Evolutionary conservation across 2,797 vertebrate genomes (phyloP).

Genomic region (Distichodus sexfasciatus): DNA sequence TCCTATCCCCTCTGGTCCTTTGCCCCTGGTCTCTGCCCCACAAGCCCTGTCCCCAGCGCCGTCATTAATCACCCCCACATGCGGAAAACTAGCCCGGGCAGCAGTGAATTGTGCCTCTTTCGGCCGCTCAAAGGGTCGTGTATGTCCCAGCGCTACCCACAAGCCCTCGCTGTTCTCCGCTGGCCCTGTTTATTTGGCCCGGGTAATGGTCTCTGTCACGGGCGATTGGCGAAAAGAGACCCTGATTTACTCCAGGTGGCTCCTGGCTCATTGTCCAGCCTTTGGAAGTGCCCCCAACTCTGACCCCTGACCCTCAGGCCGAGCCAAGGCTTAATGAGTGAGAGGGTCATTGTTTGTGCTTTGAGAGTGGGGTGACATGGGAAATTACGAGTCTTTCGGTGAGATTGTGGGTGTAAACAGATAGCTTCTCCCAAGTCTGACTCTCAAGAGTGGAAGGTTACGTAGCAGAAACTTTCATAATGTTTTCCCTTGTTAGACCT

Average conservation of each 20-base stretch:
- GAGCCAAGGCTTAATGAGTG: slow-evolving; percentile 60
- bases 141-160: slow-evolving; percentile 59
- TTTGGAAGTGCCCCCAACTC: slow-evolving; percentile 65
- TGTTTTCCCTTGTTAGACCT: too few species aligned
- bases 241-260: slow-evolving; percentile 79
- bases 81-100: slow-evolving; percentile 47
- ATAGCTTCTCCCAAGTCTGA: slow-evolving; percentile 42
- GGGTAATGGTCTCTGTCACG: slow-evolving; percentile 69
- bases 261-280: slow-evolving; percentile 72
- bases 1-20: slow-evolving; percentile 14
- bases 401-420: slow-evolving; percentile 58
- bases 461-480: too few species aligned
- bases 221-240: slow-evolving; percentile 57
- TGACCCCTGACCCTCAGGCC: slow-evolving; percentile 59
- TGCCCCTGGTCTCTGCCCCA: slow-evolving; percentile 34
- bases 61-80: slow-evolving; percentile 67
- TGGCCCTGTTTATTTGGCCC: slow-evolving; percentile 67
- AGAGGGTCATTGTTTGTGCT: slow-evolving; percentile 61
- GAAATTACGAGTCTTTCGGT: slow-evolving; percentile 54
- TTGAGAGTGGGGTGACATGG: slow-evolving; percentile 59
- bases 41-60: slow-evolving; percentile 47
- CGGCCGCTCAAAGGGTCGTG: slow-evolving; percentile 49
- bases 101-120: slow-evolving; percentile 61
- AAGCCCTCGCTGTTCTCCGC: slow-evolving; percentile 56
- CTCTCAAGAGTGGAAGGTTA: too few species aligned